These are phyloP conservation scores for Crenichthys baileyi DNA, from an alignment of 2,797 vertebrate species.

Conservation along the genomic window DNA sequence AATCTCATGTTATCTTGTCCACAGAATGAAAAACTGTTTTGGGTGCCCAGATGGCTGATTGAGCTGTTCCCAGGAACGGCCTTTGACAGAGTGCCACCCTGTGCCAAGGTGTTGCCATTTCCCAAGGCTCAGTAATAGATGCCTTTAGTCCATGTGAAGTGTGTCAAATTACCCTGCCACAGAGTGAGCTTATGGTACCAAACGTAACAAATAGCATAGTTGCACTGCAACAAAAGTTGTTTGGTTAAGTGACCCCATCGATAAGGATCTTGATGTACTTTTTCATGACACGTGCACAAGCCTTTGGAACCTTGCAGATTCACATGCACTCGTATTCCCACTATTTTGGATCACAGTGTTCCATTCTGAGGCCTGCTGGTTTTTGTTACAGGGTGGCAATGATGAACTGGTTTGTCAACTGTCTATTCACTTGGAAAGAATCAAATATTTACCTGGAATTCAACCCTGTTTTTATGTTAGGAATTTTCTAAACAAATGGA, in stretches of 20 bases:
- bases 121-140: constrained; percentile 63
- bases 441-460: background rate
- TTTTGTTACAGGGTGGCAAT: background rate
- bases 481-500: no score
- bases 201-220: constrained; percentile 21
- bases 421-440: background rate
- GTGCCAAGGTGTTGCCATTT: constrained; percentile 70
- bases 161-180: constrained; percentile 60
- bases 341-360: background rate
- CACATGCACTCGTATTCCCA: background rate
- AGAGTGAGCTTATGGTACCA: constrained; percentile 36
- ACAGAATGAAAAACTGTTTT: constrained; percentile 44
- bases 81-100: constrained; percentile 64
- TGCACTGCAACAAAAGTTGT: constrained; percentile 39
- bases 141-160: constrained; percentile 47
- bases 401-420: background rate
- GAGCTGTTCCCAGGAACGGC: constrained; percentile 66
- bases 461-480: background rate
- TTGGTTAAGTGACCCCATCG: constrained; percentile 16
- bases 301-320: background rate
- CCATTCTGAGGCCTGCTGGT: background rate
- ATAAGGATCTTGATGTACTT: background rate
- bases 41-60: constrained; percentile 70
- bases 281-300: background rate
- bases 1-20: constrained; percentile 35